Percentiles rank a stretch among this genome's conserved stretches.
These are phyloP conservation scores for Gnatocerus cornutus DNA, from an alignment of 2,888 invertebrate species.

Conservation along the genomic window DNA sequence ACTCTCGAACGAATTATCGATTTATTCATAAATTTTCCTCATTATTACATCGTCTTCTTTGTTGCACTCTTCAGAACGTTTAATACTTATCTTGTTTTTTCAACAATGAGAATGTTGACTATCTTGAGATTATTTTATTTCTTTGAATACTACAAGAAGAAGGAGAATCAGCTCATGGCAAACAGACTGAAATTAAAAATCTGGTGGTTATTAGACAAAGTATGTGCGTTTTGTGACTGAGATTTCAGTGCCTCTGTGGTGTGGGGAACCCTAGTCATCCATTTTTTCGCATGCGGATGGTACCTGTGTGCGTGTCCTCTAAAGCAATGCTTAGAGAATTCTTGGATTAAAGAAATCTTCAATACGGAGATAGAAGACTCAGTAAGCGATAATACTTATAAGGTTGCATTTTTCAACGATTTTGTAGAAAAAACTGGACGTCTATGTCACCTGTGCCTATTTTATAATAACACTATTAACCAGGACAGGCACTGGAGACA, in stretches of 20 bases:
- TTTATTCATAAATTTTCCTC: slow-evolving; percentile 70
- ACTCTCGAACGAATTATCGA: slow-evolving; percentile 69
- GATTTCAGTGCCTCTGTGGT: slow-evolving; percentile 9
- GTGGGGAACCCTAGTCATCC: slow-evolving; percentile 49
- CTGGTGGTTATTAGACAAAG: slow-evolving; percentile 63
- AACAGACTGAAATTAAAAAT: slow-evolving; percentile 72
- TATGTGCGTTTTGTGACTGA: neutral
- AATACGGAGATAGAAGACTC: neutral
- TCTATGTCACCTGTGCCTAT: slow-evolving; percentile 66
- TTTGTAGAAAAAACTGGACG: slow-evolving; percentile 34
- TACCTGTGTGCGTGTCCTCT: slow-evolving; percentile 57
- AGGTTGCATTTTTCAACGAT: neutral
- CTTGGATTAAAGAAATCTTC: slow-evolving; percentile 50
- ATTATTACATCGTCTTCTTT: slow-evolving; percentile 69
- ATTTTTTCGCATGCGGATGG: slow-evolving; percentile 55
- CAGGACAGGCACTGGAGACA: slow-evolving; percentile 74
- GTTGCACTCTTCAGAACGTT: slow-evolving; percentile 55
- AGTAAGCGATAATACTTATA: neutral
- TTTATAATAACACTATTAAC: slow-evolving; percentile 73
- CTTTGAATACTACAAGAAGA: slow-evolving; percentile 70
- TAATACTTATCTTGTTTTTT: slow-evolving; percentile 62
- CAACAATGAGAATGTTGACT: slow-evolving; percentile 70
- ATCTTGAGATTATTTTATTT: slow-evolving; percentile 71
- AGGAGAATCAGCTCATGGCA: slow-evolving; percentile 65
- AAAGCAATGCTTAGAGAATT: slow-evolving; percentile 46